Conservation (phyloP, 2,888 invertebrate genomes). For the Dicyrtoma fusca region DNA sequence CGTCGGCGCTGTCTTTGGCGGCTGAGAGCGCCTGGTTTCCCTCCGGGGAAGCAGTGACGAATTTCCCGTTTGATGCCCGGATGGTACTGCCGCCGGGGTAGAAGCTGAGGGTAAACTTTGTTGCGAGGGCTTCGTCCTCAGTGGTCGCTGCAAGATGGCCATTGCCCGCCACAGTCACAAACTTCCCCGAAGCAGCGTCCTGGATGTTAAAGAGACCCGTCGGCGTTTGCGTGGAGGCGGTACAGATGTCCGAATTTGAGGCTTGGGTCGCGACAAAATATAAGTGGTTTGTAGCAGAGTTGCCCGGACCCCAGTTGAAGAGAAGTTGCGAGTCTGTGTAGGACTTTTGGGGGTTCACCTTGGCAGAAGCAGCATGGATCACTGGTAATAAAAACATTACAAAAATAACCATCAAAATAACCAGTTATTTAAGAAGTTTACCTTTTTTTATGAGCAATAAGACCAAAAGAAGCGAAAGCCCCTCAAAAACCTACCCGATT, state of each 20-base stretch:
- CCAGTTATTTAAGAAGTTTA: not conserved
- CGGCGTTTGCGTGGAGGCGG: slow-evolving; percentile 26
- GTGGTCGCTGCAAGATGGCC: slow-evolving; percentile 39
- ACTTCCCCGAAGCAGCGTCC: slow-evolving; percentile 43
- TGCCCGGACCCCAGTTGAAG: slow-evolving; percentile 51
- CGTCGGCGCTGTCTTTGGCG: slow-evolving; percentile 29
- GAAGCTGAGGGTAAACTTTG: slow-evolving; percentile 43
- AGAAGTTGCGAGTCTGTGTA: slow-evolving; percentile 40
- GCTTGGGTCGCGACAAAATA: slow-evolving; percentile 49
- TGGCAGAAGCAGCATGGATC: slow-evolving; percentile 46
- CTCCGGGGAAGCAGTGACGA: slow-evolving; percentile 42
- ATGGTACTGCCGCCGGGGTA: slow-evolving; percentile 46
- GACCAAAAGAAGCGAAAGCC: no score
- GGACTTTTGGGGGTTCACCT: slow-evolving; percentile 45
- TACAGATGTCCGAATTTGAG: slow-evolving; percentile 43
- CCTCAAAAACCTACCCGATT: slow-evolving; percentile 29
- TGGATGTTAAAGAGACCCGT: slow-evolving; percentile 46
- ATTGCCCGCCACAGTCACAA: slow-evolving; percentile 26
- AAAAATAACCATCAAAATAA: not conserved
- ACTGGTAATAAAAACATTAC: slow-evolving; percentile 18
- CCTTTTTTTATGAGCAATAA: no score
- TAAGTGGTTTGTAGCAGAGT: slow-evolving; percentile 50
- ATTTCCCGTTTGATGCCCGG: slow-evolving; percentile 32
- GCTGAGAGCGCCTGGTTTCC: slow-evolving; percentile 37
- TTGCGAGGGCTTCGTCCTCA: slow-evolving; percentile 44